Conservation (phyloP, 2,797 vertebrate species). For the Acanthis flammea region DNA sequence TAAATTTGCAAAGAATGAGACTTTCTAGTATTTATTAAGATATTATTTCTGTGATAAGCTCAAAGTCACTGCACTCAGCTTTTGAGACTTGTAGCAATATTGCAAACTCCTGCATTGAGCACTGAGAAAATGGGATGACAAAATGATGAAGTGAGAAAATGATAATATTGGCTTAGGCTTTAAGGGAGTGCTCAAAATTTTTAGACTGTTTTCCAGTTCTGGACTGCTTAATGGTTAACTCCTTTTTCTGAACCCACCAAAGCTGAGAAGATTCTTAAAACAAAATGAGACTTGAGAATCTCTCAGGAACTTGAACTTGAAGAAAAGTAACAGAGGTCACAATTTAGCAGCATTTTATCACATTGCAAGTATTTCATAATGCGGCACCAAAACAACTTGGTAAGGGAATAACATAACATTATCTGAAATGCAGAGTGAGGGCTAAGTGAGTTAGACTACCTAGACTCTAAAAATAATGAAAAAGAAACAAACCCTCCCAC, state of each 20-base stretch:
- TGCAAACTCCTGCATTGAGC: rapidly evolving
- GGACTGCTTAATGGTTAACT: not conserved
- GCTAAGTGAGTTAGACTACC: not conserved
- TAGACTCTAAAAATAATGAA: not conserved
- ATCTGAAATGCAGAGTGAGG: not conserved
- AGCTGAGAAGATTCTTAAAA: not conserved
- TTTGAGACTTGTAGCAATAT: not conserved
- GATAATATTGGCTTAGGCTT: not conserved
- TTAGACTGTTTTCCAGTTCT: not conserved
- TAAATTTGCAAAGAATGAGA: not conserved
- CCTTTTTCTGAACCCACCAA: not conserved
- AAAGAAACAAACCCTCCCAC: not conserved
- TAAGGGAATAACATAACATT: not conserved
- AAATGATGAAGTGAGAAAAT: not conserved
- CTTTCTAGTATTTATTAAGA: not conserved
- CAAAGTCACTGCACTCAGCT: not conserved
- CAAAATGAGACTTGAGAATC: not conserved
- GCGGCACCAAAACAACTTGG: not conserved
- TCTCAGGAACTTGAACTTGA: not conserved
- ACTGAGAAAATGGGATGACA: not conserved
- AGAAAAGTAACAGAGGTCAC: not conserved
- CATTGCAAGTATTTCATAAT: not conserved
- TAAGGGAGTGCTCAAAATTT: not conserved
- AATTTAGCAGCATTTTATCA: not conserved
- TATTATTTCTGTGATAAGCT: not conserved